Evolutionary conservation across 2,113 vertebrate genomes (phyloP).

Genomic region (Regulus satrapa): DNA sequence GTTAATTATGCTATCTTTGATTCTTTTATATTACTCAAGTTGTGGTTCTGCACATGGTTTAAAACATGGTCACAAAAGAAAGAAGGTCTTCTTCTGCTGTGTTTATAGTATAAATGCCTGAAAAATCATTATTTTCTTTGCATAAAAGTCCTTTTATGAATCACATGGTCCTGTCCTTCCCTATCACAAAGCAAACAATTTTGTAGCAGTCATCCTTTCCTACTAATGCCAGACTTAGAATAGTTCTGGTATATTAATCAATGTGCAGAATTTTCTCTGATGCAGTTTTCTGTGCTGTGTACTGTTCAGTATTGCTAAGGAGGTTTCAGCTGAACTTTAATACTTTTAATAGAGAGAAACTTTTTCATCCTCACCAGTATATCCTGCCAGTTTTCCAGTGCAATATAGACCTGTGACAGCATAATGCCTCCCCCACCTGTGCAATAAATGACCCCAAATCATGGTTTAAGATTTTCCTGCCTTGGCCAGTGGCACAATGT

Average conservation of each 20-base stretch:
- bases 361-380: background rate
- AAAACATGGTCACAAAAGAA: background rate
- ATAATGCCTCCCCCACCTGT: fast-evolving
- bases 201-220: background rate
- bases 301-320: background rate
- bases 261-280: background rate
- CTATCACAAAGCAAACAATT: background rate
- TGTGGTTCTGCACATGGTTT: background rate
- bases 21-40: background rate
- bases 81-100: background rate
- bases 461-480: background rate
- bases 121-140: background rate
- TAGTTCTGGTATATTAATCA: background rate
- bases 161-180: background rate
- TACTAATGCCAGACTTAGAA: background rate
- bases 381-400: background rate
- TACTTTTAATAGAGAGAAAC: background rate
- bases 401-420: background rate
- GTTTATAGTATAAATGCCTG: background rate
- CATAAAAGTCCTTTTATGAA: background rate
- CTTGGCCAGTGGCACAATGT: background rate
- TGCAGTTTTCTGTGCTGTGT: background rate
- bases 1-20: background rate
- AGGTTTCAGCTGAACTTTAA: background rate
- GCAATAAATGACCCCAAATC: background rate